A percentile compares a stretch with the other conserved stretches of the same genome.
phyloP scores from a whole-genome alignment of 2,888 invertebrate species.

The Megaustenia siamemsis region DNA sequence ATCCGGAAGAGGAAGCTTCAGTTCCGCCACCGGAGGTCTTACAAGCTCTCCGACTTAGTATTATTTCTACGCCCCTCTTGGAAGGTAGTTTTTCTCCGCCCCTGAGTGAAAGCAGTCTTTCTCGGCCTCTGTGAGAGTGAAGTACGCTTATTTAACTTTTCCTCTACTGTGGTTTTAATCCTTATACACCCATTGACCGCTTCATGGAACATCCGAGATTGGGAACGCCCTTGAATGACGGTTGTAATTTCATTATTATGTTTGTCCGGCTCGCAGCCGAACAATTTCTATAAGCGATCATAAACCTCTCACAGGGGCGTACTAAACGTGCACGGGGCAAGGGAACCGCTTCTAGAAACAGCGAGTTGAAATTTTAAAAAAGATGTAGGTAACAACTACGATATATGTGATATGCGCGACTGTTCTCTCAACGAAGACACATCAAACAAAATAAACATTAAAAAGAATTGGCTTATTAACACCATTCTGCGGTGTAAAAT shows the following conservation, averaged over 20 bases:
- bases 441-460: too few species aligned
- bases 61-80: background rate
- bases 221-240: background rate
- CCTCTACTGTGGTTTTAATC: conserved; percentile 23
- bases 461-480: too few species aligned
- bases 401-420: too few species aligned
- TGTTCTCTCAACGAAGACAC: too few species aligned
- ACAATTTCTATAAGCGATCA: conserved; percentile 11
- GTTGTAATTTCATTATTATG: conserved; percentile 9
- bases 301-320: background rate
- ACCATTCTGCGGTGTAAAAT: too few species aligned
- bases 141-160: too few species aligned
- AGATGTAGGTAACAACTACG: too few species aligned
- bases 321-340: too few species aligned
- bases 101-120: background rate
- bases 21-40: conserved; percentile 17
- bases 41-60: conserved; percentile 41
- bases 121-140: too few species aligned
- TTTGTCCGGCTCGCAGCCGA: background rate
- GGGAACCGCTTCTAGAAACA: too few species aligned
- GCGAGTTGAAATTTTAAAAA: too few species aligned
- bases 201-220: background rate
- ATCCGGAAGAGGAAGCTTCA: background rate
- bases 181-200: background rate
- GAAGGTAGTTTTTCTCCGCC: background rate